phyloP scores from a whole-genome alignment of 1,140 invertebrate genomes.

The Antheraea mylitta region DNA sequence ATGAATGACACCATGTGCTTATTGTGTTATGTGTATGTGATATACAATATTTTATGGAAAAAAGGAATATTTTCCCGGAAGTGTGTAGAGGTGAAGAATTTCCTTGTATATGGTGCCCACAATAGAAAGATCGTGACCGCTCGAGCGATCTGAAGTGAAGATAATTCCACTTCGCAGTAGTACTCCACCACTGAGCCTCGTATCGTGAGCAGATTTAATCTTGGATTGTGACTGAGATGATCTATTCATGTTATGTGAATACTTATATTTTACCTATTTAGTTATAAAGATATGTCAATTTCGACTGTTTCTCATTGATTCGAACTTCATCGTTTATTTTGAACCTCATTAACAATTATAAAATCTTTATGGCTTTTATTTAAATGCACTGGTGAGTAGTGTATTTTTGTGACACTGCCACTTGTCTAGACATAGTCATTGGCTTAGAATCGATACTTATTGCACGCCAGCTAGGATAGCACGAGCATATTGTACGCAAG shows the following conservation, averaged over 20 bases:
- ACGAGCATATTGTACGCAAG: no score
- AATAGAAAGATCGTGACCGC: constrained; percentile 58
- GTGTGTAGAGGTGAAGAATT: not conserved
- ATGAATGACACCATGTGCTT: not conserved
- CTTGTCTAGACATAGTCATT: no score
- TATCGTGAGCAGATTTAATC: constrained; percentile 53
- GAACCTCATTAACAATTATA: not conserved
- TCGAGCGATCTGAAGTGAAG: constrained; percentile 42
- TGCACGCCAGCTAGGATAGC: no score
- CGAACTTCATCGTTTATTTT: not conserved
- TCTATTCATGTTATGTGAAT: not conserved
- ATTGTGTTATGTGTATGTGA: not conserved
- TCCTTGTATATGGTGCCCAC: constrained; percentile 35
- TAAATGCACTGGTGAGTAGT: no score
- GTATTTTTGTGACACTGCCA: no score
- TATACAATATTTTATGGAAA: not conserved
- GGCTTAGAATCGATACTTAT: no score
- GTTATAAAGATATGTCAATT: no score
- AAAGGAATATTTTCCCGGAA: not conserved
- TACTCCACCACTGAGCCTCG: constrained; percentile 18
- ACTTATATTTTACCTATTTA: not conserved
- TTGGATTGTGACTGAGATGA: constrained; percentile 14
- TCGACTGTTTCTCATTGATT: no score
- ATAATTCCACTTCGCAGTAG: constrained; percentile 38
- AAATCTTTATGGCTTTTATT: no score